phyloP scores from a whole-genome alignment of 2,797 vertebrate species.

The Labeo calbasu region DNA sequence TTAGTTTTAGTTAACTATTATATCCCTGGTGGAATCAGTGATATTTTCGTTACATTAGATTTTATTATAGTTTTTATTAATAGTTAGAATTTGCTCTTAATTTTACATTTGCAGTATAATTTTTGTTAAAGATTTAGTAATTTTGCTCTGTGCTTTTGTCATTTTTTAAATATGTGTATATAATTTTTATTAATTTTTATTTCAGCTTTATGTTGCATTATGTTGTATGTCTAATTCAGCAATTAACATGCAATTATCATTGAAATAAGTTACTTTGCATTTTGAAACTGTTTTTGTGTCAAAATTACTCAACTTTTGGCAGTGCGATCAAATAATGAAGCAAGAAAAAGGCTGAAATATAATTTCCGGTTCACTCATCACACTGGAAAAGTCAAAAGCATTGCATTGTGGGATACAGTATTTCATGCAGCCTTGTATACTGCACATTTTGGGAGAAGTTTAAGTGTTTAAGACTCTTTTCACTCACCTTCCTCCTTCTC shows the following conservation, averaged over 20 bases:
- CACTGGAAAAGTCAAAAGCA: too few relatives aligned
- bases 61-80: background rate
- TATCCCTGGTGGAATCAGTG: background rate
- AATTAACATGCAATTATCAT: background rate
- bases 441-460: background rate
- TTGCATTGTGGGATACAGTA: too few relatives aligned
- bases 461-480: background rate
- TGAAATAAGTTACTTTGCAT: background rate
- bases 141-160: background rate
- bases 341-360: background rate
- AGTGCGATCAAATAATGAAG: background rate
- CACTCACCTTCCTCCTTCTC: constrained; percentile 88
- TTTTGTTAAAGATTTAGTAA: background rate
- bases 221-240: background rate
- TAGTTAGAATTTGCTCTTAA: background rate
- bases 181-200: background rate
- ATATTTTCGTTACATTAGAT: background rate
- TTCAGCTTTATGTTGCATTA: background rate
- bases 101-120: background rate
- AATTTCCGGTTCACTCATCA: background rate
- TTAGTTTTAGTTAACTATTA: background rate
- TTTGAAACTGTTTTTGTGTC: background rate
- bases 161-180: too few relatives aligned
- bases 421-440: too few relatives aligned
- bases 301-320: background rate